Conservation (phyloP, 2,113 vertebrate species). For the Cnemophilus loriae region DNA sequence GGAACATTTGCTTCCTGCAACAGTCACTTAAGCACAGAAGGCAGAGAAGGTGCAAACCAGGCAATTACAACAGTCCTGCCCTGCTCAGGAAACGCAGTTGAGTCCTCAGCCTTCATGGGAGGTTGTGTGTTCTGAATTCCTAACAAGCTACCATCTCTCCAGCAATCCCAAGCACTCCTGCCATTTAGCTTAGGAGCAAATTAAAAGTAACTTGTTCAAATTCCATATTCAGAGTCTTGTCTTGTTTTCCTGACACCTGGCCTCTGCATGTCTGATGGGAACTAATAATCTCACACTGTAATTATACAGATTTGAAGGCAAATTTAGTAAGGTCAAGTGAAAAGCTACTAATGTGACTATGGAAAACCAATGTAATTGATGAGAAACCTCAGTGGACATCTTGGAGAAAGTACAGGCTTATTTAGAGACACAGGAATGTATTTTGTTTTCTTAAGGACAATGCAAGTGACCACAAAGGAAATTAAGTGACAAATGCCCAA, state of each 20-base stretch:
- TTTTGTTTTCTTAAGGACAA: neutral
- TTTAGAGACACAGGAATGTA: neutral
- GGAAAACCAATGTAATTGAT: neutral
- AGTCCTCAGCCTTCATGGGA: neutral
- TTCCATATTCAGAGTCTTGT: neutral
- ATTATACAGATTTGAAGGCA: neutral
- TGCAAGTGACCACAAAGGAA: neutral
- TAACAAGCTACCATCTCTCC: neutral
- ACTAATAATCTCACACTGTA: neutral
- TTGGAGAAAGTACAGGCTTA: neutral
- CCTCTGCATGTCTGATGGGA: neutral
- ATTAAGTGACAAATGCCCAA: neutral
- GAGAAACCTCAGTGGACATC: neutral
- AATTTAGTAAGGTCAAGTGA: neutral
- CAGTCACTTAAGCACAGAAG: neutral
- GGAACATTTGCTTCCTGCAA: neutral
- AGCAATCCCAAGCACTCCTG: neutral
- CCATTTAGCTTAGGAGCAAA: neutral
- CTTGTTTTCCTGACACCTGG: neutral
- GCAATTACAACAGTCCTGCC: neutral
- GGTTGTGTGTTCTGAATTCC: neutral
- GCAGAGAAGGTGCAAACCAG: neutral
- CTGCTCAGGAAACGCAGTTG: neutral
- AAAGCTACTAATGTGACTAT: neutral
- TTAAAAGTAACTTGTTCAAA: neutral